These are phyloP conservation scores for Azorinus chamasolen DNA, from an alignment of 2,888 invertebrate species.

Conservation along the genomic window DNA sequence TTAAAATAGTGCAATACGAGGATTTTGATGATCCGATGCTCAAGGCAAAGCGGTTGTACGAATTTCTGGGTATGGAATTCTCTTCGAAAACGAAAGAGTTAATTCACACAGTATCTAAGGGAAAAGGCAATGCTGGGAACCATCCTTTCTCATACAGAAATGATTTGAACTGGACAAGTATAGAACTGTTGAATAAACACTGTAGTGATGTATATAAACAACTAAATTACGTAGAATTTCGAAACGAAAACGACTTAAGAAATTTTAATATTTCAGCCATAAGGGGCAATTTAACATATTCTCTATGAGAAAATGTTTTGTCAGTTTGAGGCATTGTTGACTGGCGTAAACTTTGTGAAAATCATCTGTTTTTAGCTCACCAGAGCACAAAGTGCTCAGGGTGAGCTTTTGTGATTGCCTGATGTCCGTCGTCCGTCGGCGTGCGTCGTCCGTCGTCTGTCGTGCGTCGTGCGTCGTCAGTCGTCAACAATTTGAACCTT, in stretches of 20 bases:
- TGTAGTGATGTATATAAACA: neutral
- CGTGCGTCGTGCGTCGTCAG: too few relatives aligned
- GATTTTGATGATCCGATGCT: constrained; percentile 23
- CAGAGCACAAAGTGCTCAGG: too few relatives aligned
- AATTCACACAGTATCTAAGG: neutral
- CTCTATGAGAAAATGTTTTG: too few relatives aligned
- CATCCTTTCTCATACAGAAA: constrained; percentile 7
- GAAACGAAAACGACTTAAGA: neutral
- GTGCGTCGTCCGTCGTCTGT: too few relatives aligned
- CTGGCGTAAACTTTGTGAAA: too few relatives aligned
- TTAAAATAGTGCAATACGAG: constrained; percentile 38
- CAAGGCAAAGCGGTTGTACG: constrained; percentile 10
- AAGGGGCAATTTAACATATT: too few relatives aligned
- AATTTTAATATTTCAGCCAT: neutral
- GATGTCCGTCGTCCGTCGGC: too few relatives aligned
- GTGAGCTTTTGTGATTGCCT: too few relatives aligned
- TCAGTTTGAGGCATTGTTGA: too few relatives aligned
- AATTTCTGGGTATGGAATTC: constrained; percentile 16
- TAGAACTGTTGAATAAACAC: neutral
- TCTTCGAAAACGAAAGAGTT: constrained; percentile 10
- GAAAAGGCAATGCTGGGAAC: neutral
- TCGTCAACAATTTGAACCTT: too few relatives aligned
- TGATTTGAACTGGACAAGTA: neutral
- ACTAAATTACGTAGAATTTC: constrained; percentile 4
- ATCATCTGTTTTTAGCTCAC: too few relatives aligned